Evolutionary conservation across 2,113 vertebrate species (phyloP).

Genomic region (Podarcis muralis): DNA sequence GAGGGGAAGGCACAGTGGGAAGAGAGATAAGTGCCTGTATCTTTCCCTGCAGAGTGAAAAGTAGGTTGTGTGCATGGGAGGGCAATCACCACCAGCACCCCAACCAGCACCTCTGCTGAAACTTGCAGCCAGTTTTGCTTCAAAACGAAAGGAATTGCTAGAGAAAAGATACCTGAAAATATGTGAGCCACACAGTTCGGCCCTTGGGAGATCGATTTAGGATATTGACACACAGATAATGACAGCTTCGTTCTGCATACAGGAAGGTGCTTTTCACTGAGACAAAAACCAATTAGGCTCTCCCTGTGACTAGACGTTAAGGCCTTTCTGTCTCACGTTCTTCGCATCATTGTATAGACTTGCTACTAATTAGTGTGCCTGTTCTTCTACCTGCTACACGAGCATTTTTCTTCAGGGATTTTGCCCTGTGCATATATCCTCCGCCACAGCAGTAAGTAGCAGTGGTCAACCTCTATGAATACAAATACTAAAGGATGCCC

Average conservation of each 20-base stretch:
- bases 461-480: neutral
- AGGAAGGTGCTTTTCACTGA: neutral
- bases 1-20: neutral
- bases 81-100: neutral
- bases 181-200: neutral
- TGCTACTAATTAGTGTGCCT: neutral
- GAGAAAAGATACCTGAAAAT: neutral
- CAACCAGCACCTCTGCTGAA: neutral
- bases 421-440: neutral
- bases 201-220: neutral
- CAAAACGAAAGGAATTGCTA: neutral
- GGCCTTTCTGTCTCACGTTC: neutral
- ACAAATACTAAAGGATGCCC: neutral
- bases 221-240: neutral
- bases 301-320: neutral
- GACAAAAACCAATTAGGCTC: neutral
- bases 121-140: neutral
- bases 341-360: neutral
- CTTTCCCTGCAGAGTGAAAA: neutral
- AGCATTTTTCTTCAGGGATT: neutral
- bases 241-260: neutral
- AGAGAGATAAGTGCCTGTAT: neutral
- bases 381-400: neutral
- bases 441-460: neutral
- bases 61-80: neutral